Percentiles rank a stretch among this genome's conserved stretches.
phyloP scores from a whole-genome alignment of 2,113 vertebrate genomes.

The Monopterus albus region DNA sequence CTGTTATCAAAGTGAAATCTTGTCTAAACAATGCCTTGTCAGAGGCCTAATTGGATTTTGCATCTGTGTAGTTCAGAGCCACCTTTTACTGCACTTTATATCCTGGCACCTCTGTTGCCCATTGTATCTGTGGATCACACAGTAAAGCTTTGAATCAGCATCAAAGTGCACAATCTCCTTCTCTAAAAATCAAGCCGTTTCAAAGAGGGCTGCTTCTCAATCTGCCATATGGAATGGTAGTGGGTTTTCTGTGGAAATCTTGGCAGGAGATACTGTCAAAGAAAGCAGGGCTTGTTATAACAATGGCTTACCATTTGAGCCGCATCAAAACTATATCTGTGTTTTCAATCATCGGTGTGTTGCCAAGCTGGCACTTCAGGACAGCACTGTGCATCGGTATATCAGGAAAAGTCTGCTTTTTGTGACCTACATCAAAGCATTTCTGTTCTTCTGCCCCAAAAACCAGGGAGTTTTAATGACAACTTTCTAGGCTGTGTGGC shows the following conservation, averaged over 20 bases:
- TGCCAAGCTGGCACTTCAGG: slow-evolving; percentile 53
- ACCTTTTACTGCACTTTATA: slow-evolving; percentile 29
- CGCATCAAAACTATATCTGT: slow-evolving; percentile 57
- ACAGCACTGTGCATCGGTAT: slow-evolving; percentile 7
- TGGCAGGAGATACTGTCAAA: slow-evolving; percentile 53
- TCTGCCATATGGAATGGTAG: slow-evolving; percentile 46
- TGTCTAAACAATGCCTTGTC: slow-evolving; percentile 13
- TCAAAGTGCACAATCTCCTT: slow-evolving; percentile 49
- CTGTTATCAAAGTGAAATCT: slow-evolving; percentile 28
- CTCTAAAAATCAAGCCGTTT: slow-evolving; percentile 43
- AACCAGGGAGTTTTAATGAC: slow-evolving; percentile 53
- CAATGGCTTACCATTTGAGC: slow-evolving; percentile 46
- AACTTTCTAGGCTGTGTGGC: slow-evolving; percentile 43
- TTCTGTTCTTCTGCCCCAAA: slow-evolving; percentile 17
- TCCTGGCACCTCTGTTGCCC: slow-evolving; percentile 33
- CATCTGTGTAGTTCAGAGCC: slow-evolving; percentile 25
- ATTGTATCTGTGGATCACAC: slow-evolving; percentile 42
- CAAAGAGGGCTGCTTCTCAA: slow-evolving; percentile 30
- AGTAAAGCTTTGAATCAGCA: slow-evolving; percentile 56
- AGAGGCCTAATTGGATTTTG: slow-evolving; percentile 45
- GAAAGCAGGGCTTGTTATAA: slow-evolving; percentile 48
- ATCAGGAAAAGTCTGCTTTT: slow-evolving; percentile 25
- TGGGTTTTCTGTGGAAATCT: slow-evolving; percentile 31
- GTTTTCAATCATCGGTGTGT: slow-evolving; percentile 36
- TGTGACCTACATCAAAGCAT: slow-evolving; percentile 52